Percentiles rank a stretch among this genome's conserved stretches.
phyloP scores from a whole-genome alignment of 1,140 invertebrate genomes.

The Bombus terrestris region DNA sequence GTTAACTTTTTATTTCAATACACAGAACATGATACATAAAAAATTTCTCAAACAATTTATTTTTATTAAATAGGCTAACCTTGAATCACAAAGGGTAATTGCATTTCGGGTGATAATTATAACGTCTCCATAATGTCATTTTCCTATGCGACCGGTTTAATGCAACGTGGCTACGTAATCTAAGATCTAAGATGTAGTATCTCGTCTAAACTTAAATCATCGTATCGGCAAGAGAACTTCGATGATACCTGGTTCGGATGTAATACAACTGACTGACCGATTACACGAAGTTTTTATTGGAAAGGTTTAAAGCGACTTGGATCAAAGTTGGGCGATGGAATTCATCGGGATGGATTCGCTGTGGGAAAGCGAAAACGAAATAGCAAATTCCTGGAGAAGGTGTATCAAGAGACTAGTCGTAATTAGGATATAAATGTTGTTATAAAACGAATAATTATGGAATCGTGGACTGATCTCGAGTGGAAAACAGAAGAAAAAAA shows the following conservation, averaged over 20 bases:
- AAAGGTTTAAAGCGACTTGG: constrained; percentile 51
- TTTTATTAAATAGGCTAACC: no score
- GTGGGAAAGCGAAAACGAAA: no score
- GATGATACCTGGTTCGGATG: constrained; percentile 29
- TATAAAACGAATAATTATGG: not conserved
- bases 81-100: not conserved
- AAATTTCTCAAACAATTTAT: not conserved
- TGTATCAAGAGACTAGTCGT: no score
- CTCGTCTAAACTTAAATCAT: no score
- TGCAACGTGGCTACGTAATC: not conserved
- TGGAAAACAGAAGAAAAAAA: not conserved
- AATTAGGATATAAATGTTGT: not conserved
- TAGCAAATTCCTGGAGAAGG: no score
- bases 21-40: no score
- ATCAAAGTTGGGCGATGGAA: not conserved
- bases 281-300: constrained; percentile 51
- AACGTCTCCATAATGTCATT: no score
- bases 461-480: not conserved
- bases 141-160: no score
- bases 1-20: no score
- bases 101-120: not conserved
- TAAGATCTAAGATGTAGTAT: not conserved
- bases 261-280: constrained; percentile 29
- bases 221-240: no score
- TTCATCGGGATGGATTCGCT: no score